Evolutionary conservation across 1,140 invertebrate species (phyloP).

Genomic region (Drepana arcuata): DNA sequence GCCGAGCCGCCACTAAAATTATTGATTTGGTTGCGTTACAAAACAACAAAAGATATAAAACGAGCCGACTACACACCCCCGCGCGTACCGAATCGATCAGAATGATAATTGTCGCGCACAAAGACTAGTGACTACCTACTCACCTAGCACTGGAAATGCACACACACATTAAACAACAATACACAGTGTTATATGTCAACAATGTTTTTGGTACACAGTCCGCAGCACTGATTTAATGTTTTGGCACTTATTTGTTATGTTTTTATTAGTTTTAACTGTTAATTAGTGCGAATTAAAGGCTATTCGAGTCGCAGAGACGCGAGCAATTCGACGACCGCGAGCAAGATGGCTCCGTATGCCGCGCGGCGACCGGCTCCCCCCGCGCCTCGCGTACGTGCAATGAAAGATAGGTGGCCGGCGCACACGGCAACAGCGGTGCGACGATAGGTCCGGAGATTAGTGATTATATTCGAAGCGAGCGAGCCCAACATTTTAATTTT

Average conservation of each 20-base stretch:
- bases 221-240: slow-evolving; percentile 25
- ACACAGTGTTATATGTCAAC: slow-evolving; percentile 45
- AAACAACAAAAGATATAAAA: slow-evolving; percentile 72
- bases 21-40: slow-evolving; percentile 66
- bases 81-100: slow-evolving; percentile 64
- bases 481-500: too few relatives aligned
- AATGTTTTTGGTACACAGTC: slow-evolving; percentile 29
- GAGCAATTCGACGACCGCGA: slow-evolving; percentile 56
- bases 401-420: slow-evolving; percentile 65
- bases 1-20: slow-evolving; percentile 54
- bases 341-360: slow-evolving; percentile 69
- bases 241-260: slow-evolving; percentile 32
- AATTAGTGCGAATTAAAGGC: slow-evolving; percentile 64
- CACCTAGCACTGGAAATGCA: slow-evolving; percentile 58
- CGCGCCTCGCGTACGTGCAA: slow-evolving; percentile 62
- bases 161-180: slow-evolving; percentile 55
- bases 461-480: too few relatives aligned
- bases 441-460: slow-evolving; percentile 34
- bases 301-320: slow-evolving; percentile 57
- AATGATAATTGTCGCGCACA: slow-evolving; percentile 71
- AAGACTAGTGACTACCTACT: slow-evolving; percentile 59
- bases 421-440: slow-evolving; percentile 32
- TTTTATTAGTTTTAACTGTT: slow-evolving; percentile 46
- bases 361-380: slow-evolving; percentile 48
- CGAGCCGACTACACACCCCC: slow-evolving; percentile 51